These are phyloP conservation scores for Nautilus pompilius DNA, from an alignment of 1,140 invertebrate species.

Conservation along the genomic window DNA sequence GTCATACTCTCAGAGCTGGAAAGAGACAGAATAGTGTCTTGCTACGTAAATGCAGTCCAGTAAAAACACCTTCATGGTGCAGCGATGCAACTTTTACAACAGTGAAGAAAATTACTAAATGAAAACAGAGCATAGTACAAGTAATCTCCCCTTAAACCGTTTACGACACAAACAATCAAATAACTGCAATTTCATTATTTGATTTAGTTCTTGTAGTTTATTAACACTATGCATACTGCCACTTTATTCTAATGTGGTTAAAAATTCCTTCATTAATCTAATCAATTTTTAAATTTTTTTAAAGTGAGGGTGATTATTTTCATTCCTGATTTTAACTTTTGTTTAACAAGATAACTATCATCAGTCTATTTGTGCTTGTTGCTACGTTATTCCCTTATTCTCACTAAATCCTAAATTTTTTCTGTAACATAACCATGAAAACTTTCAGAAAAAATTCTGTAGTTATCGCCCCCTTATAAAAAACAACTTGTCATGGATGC, in stretches of 20 bases:
- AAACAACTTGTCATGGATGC: too few relatives aligned
- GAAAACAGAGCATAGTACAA: background rate
- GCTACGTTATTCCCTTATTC: background rate
- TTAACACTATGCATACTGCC: too few relatives aligned
- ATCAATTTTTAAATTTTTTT: background rate
- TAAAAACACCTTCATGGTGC: background rate
- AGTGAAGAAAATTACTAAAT: background rate
- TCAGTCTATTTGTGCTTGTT: background rate
- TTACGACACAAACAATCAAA: background rate
- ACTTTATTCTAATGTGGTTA: background rate
- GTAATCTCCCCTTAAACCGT: background rate
- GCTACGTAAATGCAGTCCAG: conserved; percentile 14
- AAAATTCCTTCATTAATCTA: background rate
- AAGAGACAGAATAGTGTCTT: background rate
- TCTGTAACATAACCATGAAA: fast-evolving
- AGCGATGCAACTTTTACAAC: background rate
- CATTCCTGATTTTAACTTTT: background rate
- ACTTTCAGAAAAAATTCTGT: background rate
- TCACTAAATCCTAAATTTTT: background rate
- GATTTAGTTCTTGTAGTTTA: background rate
- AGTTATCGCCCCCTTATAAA: too few relatives aligned
- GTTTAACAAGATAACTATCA: background rate
- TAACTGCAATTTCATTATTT: background rate
- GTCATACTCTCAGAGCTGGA: conserved; percentile 14
- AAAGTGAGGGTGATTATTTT: background rate